Evolutionary conservation across 2,888 invertebrate genomes (phyloP), one percentile per base, ranked within the genome.

Genomic region (Morpho achilles): DNA sequence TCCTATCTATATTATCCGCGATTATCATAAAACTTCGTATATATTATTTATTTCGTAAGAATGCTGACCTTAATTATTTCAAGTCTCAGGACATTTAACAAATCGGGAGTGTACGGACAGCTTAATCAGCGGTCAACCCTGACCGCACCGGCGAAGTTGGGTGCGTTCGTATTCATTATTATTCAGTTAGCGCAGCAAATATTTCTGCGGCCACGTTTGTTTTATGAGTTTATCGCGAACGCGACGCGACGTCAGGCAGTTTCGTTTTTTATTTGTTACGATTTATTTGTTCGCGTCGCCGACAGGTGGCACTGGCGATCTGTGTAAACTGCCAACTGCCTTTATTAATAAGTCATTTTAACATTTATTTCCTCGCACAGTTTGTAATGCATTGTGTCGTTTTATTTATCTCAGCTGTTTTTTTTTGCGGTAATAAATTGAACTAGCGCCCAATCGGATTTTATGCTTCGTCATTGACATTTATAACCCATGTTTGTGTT

Each of bases 281-380:
- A 78, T 80, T 84, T 82, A 84, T 85, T 80, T 76, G 73, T 75
- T 68, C 78, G 67, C 73, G 74, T 76, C 79, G 79, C 58, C 81
- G 84, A 80, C 85, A 88, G 86, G 84, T 88, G 87, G 83, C 82
- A 79, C 74, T 72, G 71, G 64, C 78, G 79, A 80, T 79, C 73
- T 67, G 75, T 80, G 79, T 81, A 77, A 80, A 81, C 79, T 76
- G 77, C 73, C 83, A 80, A 81, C 79, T 76, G 77, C 73, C 83
- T 76, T 79, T 79, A 32, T 79, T 79, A 75, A 82, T 80, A 83
- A 78, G 81, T 82, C 79, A 82, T 77, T 76, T 72, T 72, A 75
- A 74, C 74, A 77, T 82, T 82, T 80, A 80, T 82, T 81, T 74
- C 56, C 50, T 59, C 51, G 59, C 63, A 47, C 61, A 56, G 63